Percentiles rank a stretch among this genome's conserved stretches.
Conservation (phyloP, 1,140 invertebrate genomes). For the Panulirus ornatus region DNA sequence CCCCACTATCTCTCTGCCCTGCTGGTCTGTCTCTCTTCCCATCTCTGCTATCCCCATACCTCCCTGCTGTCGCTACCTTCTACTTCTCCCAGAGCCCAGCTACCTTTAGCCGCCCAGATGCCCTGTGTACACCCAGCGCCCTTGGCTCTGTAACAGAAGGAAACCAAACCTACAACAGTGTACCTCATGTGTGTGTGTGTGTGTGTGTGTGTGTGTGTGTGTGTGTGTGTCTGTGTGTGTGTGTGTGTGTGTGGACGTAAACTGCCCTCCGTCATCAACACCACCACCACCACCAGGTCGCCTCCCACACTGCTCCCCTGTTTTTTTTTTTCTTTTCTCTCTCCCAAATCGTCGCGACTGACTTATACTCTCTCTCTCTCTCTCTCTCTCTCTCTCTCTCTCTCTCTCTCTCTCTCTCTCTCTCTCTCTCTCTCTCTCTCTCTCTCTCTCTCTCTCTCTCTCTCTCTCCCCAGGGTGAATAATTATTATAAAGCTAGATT, state of each 20-base stretch:
- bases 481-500: not conserved
- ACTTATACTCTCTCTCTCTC: not conserved
- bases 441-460: constrained; percentile 7
- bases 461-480: not conserved
- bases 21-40: too few species aligned
- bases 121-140: too few species aligned
- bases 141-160: too few species aligned
- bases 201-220: constrained; percentile 7
- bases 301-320: not conserved
- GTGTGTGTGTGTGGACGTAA: not conserved
- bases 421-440: constrained; percentile 7
- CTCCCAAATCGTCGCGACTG: not conserved
- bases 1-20: too few species aligned
- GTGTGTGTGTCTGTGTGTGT: constrained; percentile 2
- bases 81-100: too few species aligned
- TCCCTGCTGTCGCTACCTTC: too few species aligned
- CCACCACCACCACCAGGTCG: not conserved
- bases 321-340: not conserved
- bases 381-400: constrained; percentile 2
- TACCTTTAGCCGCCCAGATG: too few species aligned
- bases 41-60: too few species aligned
- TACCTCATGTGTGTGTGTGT: constrained; percentile 8
- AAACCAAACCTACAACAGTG: too few species aligned
- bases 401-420: constrained; percentile 7
- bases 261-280: not conserved